Conservation (phyloP, 2,888 invertebrate species). For the Helicoverpa assulta region DNA sequence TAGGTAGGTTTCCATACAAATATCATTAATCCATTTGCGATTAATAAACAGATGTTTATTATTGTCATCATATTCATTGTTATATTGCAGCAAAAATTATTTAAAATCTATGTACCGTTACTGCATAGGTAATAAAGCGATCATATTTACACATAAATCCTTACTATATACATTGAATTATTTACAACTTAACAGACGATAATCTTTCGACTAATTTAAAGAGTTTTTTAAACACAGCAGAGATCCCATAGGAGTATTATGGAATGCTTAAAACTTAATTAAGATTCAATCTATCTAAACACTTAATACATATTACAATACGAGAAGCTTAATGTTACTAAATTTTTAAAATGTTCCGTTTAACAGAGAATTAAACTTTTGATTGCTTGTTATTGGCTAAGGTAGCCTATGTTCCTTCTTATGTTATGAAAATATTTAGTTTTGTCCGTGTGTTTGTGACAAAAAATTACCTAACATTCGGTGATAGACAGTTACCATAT, state of each 20-base stretch:
- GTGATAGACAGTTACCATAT: not conserved
- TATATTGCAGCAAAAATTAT: slow-evolving; percentile 36
- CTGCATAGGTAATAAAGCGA: slow-evolving; percentile 67
- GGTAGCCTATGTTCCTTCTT: no score
- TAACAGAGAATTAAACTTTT: slow-evolving; percentile 69
- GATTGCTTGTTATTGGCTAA: slow-evolving; percentile 33
- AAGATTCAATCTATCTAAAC: slow-evolving; percentile 87
- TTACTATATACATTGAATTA: slow-evolving; percentile 74
- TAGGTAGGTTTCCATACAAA: slow-evolving; percentile 36
- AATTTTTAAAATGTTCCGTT: slow-evolving; percentile 64
- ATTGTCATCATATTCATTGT: slow-evolving; percentile 84
- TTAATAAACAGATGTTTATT: slow-evolving; percentile 82
- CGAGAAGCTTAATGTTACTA: slow-evolving; percentile 76
- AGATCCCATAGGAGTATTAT: slow-evolving; percentile 88
- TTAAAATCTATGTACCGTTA: slow-evolving; percentile 51
- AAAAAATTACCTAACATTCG: not conserved
- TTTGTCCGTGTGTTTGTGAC: not conserved
- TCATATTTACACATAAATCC: slow-evolving; percentile 82
- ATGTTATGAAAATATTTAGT: not conserved
- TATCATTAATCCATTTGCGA: slow-evolving; percentile 66
- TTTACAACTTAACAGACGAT: slow-evolving; percentile 78
- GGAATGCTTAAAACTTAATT: slow-evolving; percentile 88
- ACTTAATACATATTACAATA: slow-evolving; percentile 76
- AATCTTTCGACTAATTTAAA: slow-evolving; percentile 84
- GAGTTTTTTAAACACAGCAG: slow-evolving; percentile 88